Evolutionary conservation across 23 tunicate genomes (phyloP).

Genomic region (Diplosoma virens): DNA sequence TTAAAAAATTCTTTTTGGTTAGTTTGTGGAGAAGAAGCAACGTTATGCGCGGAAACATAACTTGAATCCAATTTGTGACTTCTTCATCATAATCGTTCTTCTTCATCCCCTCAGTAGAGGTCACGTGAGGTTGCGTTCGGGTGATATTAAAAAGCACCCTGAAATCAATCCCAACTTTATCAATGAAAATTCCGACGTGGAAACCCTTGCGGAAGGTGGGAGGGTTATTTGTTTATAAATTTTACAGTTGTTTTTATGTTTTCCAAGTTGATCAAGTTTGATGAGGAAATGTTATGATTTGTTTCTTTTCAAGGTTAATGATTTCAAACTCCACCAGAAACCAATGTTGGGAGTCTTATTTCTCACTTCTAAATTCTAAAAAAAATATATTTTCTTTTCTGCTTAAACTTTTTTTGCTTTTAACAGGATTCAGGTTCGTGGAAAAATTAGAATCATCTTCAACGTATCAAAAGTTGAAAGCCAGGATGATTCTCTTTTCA

Average conservation of each 20-base stretch:
- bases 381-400: no score
- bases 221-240: no score
- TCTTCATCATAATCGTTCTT: neutral
- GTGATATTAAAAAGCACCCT: neutral
- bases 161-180: neutral
- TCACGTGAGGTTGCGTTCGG: neutral
- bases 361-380: no score
- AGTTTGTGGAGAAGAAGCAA: neutral
- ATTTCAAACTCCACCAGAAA: no score
- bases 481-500: neutral
- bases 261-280: no score
- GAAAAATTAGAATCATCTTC: neutral
- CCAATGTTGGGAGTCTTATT: no score
- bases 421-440: neutral
- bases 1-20: neutral
- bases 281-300: no score
- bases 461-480: neutral
- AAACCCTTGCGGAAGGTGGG: neutral
- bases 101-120: conserved; percentile 4
- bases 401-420: neutral
- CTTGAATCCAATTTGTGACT: neutral
- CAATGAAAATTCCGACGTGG: neutral
- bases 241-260: no score
- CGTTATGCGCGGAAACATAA: neutral
- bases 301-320: no score